A percentile compares a stretch with the other conserved stretches of the same genome.
phyloP scores from a whole-genome alignment of 2,888 invertebrate genomes.

The Tyria jacobaeae region DNA sequence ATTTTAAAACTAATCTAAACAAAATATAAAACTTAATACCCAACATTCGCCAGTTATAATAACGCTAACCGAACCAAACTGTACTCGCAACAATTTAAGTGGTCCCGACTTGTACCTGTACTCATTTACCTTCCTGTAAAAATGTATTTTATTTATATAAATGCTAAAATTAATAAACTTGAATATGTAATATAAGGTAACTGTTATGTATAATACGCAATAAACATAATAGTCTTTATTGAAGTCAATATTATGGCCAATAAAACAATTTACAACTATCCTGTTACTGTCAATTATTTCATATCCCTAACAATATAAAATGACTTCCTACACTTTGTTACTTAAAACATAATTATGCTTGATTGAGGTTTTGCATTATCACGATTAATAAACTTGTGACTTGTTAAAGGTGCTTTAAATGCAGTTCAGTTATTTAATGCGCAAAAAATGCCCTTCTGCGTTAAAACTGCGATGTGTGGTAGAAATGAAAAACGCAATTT shows the following conservation, averaged over 20 bases:
- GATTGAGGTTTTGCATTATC: neutral
- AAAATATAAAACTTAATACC: too few relatives aligned
- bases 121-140: neutral
- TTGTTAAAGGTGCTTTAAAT: neutral
- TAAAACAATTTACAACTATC: slow-evolving; percentile 11
- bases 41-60: too few relatives aligned
- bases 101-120: neutral
- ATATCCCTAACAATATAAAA: neutral
- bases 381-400: neutral
- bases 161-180: neutral
- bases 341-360: neutral
- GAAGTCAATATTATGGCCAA: slow-evolving; percentile 2
- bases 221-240: slow-evolving; percentile 3
- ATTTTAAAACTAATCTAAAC: too few relatives aligned
- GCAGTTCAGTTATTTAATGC: neutral
- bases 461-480: neutral
- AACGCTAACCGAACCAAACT: too few relatives aligned
- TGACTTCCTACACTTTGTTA: neutral
- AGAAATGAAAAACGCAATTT: neutral
- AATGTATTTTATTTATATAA: neutral
- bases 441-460: neutral
- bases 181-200: neutral
- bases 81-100: neutral
- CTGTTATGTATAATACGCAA: slow-evolving; percentile 5
- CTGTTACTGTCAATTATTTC: neutral